These are phyloP conservation scores for Etheostoma spectabile DNA, from an alignment of 2,113 vertebrate genomes.

Conservation along the genomic window DNA sequence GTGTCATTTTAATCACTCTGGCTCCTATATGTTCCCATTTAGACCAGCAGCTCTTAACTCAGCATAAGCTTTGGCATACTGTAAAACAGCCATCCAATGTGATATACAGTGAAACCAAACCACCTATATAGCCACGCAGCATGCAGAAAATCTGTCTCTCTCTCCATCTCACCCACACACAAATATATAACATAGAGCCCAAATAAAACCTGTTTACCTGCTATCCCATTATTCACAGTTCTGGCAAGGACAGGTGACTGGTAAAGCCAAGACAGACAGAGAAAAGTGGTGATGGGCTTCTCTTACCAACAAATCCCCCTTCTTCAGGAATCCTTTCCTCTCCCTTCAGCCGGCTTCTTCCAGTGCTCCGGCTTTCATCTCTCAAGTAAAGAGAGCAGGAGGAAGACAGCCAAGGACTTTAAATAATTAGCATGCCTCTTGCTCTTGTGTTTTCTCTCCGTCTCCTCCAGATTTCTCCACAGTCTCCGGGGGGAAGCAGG, in stretches of 20 bases:
- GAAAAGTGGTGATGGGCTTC: conserved; percentile 56
- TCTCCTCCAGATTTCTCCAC: conserved; percentile 70
- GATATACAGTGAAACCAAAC: conserved; percentile 43
- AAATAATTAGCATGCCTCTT: conserved; percentile 61
- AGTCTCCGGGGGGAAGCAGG: conserved; percentile 53
- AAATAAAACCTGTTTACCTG: conserved; percentile 28
- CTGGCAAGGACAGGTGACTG: conserved; percentile 52
- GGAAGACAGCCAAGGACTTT: conserved; percentile 46
- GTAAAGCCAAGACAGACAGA: conserved; percentile 43
- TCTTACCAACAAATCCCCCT: conserved; percentile 72
- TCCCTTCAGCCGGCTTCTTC: conserved; percentile 66
- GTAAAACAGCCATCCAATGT: conserved; percentile 41
- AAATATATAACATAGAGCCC: conserved; percentile 19
- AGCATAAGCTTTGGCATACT: conserved; percentile 58
- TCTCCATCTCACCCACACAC: conserved; percentile 39
- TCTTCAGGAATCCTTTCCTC: conserved; percentile 58
- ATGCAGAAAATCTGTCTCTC: conserved; percentile 60
- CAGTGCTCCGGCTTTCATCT: conserved; percentile 65
- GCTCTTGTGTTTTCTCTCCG: conserved; percentile 53
- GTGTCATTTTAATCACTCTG: conserved; percentile 37
- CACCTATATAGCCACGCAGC: conserved; percentile 58
- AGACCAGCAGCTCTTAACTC: conserved; percentile 47
- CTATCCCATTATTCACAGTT: conserved; percentile 46
- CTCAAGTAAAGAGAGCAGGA: conserved; percentile 38
- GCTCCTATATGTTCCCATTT: conserved; percentile 25